Conservation (phyloP, 2,888 invertebrate genomes). For the Erebia aethiops region DNA sequence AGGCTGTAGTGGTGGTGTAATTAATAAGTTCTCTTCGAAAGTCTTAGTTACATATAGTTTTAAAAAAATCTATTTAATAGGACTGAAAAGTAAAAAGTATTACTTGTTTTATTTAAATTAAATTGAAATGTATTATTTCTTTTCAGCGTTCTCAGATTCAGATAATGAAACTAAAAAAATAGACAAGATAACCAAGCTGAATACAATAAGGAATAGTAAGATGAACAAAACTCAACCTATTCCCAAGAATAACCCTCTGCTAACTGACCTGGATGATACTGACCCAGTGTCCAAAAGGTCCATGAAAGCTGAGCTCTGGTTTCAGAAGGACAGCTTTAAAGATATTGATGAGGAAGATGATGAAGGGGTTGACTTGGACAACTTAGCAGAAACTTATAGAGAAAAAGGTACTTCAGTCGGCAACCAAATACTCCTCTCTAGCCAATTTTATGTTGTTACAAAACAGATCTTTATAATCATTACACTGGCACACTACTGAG, state of each 20-base stretch:
- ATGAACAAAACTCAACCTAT: constrained; percentile 52
- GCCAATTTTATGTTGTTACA: no score
- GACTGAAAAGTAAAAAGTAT: neutral
- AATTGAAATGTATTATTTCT: neutral
- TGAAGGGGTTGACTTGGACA: constrained; percentile 94
- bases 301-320: constrained; percentile 93
- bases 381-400: constrained; percentile 87
- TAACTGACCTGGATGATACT: constrained; percentile 90
- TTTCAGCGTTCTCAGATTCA: constrained; percentile 85
- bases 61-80: no score
- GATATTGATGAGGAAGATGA: constrained; percentile 91
- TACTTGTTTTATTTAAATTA: neutral
- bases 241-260: constrained; percentile 85
- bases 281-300: constrained; percentile 88
- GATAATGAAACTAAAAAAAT: constrained; percentile 77
- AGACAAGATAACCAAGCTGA: constrained; percentile 68
- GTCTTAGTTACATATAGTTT: no score
- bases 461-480: no score
- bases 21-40: no score
- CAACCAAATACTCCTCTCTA: constrained; percentile 6
- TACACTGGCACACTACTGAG: no score
- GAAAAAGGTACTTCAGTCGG: constrained; percentile 83
- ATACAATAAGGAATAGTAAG: constrained; percentile 69
- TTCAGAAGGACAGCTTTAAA: constrained; percentile 92
- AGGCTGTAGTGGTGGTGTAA: no score